Evolutionary conservation across 2,888 invertebrate species (phyloP), one percentile per base, ranked within the genome.

Genomic region (Callinectes sapidus): DNA sequence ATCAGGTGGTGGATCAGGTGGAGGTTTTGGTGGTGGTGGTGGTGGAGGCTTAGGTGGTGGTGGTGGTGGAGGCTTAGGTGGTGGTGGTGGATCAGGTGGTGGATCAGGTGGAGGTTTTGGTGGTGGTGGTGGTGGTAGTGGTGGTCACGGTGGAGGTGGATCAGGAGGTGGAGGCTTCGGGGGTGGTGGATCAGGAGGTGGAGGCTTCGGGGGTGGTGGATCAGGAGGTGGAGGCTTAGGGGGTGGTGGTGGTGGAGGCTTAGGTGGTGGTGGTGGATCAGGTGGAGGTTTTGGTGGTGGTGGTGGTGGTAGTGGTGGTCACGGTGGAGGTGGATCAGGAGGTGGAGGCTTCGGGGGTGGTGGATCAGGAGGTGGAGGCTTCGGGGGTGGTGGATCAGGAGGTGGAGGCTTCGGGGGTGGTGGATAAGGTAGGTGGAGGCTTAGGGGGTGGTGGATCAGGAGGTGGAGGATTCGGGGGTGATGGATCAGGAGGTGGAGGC

Each of bases 61-160:
- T 10, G 42, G 39, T 66, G 89, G 89, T 10, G 66, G 66, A 42
- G 71, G 48, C 48, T 42, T 54, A 48, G 87, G 66, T 35, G 35
- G 35, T 89, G 89, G 89, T 66, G 89, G 89, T n/a, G 3, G 66
- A 71, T 10, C 5, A 23, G 89, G 89, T n/a, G 35, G 39, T 39
- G 71, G 71, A 32, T 32, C n/a, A n/a, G 71, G 89, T 39, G 71
- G 66, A 23, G 32, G 66, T 8, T 23, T 35, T n/a, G 71, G 66
- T 89, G 66, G 71, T 66, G 89, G 89, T 71, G 89, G 89, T 39
- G 89, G 66, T 71, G 89, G 89, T 39, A 71, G 39, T 5, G n/a
- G 23, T 23, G 89, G 89, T 55, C n/a, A 39, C 42, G 66, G 66
- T 71, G 89, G 89, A 18, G 89, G 89, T 71, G 89, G 89, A 28